These are phyloP conservation scores for Thomomys bottae DNA, from an alignment of 2,113 vertebrate genomes.

Conservation along the genomic window DNA sequence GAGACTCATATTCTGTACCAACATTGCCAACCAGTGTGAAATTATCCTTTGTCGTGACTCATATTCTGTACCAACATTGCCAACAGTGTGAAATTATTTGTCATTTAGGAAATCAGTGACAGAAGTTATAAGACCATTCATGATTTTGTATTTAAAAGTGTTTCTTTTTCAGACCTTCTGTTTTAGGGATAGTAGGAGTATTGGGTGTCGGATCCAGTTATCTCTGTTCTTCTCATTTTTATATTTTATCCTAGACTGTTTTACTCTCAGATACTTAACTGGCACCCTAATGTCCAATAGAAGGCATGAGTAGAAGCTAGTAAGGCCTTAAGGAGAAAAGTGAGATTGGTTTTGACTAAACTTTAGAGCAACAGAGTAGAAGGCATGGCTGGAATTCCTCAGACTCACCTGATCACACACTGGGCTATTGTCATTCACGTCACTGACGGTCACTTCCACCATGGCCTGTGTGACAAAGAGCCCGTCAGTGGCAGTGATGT, in stretches of 20 bases:
- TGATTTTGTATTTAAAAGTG: constrained; percentile 1
- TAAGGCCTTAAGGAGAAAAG: neutral
- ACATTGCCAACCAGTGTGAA: neutral
- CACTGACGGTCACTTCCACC: constrained; percentile 93
- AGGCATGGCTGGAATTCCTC: neutral
- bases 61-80: neutral
- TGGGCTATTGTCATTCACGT: constrained; percentile 96
- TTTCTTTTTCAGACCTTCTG: neutral
- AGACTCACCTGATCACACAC: constrained; percentile 93
- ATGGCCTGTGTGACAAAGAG: constrained; percentile 93
- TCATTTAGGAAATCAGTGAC: neutral
- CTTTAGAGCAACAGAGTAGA: constrained; percentile 17
- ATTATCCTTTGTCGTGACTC: neutral
- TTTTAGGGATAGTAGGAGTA: neutral
- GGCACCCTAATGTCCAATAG: neutral
- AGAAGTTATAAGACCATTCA: neutral
- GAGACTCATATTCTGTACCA: neutral
- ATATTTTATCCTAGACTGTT: neutral
- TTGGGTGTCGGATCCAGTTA: neutral
- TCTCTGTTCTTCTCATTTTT: neutral
- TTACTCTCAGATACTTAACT: neutral
- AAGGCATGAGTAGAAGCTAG: neutral
- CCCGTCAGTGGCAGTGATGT: constrained; percentile 96
- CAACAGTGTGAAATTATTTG: neutral
- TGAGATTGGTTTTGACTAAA: constrained; percentile 10